phyloP scores from a whole-genome alignment of 2,797 vertebrate genomes.

The Bradypodion pumilum region DNA sequence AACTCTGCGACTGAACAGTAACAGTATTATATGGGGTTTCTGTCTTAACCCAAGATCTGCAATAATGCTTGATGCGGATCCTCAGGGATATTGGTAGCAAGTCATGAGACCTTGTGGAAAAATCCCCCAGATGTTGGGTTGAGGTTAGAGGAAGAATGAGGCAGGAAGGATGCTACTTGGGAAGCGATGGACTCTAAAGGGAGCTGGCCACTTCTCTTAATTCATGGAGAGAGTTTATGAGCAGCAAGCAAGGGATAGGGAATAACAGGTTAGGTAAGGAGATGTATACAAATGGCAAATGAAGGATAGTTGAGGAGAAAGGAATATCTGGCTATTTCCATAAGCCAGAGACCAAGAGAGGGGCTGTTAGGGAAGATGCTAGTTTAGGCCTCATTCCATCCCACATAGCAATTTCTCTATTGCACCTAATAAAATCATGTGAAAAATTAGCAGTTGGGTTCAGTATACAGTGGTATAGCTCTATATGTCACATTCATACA shows the following conservation, averaged over 20 bases:
- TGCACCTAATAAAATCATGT: not conserved
- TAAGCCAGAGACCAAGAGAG: not conserved
- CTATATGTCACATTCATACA: not conserved
- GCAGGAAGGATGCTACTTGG: not conserved
- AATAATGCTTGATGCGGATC: not conserved
- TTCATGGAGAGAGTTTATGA: not conserved
- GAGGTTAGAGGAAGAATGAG: too few relatives aligned
- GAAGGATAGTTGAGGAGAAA: not conserved
- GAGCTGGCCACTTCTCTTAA: not conserved
- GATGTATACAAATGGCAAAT: not conserved
- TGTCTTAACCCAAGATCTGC: not conserved
- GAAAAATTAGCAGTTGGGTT: too few relatives aligned
- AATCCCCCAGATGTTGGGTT: not conserved
- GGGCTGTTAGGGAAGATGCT: not conserved
- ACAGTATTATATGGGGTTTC: too few relatives aligned
- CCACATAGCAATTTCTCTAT: not conserved
- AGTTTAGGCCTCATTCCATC: not conserved
- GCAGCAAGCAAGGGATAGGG: not conserved
- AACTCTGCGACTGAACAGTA: too few relatives aligned
- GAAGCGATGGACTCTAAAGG: not conserved
- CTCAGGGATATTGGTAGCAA: not conserved
- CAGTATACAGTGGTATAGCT: not conserved
- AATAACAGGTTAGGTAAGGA: not conserved
- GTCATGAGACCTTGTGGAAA: not conserved
- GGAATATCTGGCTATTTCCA: not conserved